phyloP scores from a whole-genome alignment of 1,140 invertebrate species.

The Panonychus citri region DNA sequence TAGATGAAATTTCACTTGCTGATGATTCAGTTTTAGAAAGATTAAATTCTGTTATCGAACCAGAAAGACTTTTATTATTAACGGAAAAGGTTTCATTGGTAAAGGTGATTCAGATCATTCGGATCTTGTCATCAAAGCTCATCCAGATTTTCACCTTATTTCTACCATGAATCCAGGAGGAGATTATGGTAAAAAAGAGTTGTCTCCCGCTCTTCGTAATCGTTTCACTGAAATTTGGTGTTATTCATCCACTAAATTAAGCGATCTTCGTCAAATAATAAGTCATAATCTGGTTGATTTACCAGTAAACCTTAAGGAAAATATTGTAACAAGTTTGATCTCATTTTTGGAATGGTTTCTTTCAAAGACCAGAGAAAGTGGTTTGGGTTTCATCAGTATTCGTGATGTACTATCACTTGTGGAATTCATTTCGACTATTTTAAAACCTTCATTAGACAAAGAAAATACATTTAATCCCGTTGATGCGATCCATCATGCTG shows the following conservation, averaged over 20 bases:
- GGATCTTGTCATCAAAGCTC: constrained; percentile 34
- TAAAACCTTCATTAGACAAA: constrained; percentile 1
- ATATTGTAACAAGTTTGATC: constrained; percentile 41
- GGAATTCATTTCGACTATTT: constrained; percentile 55
- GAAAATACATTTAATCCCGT: constrained; percentile 10
- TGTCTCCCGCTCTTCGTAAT: constrained; percentile 89
- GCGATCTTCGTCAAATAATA: constrained; percentile 52
- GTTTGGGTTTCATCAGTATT: constrained; percentile 41
- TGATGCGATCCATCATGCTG: constrained; percentile 60
- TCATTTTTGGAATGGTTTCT: constrained; percentile 57
- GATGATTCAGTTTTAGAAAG: constrained; percentile 96
- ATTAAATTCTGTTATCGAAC: constrained; percentile 85
- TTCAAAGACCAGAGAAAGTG: constrained; percentile 14
- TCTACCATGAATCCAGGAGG: constrained; percentile 99
- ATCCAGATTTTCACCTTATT: constrained; percentile 61
- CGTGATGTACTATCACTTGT: constrained; percentile 83
- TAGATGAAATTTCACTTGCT: constrained; percentile 96
- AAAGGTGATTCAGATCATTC: constrained; percentile 24
- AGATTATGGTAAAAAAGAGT: constrained; percentile 97
- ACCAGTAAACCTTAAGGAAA: constrained; percentile 29
- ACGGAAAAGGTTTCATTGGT: constrained; percentile 41
- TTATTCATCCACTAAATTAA: constrained; percentile 35
- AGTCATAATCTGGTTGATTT: constrained; percentile 44
- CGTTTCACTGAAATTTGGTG: constrained; percentile 99
- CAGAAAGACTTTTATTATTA: constrained; percentile 65